These are phyloP conservation scores for Tiliacea citrago DNA, from an alignment of 2,888 invertebrate species.

Conservation along the genomic window DNA sequence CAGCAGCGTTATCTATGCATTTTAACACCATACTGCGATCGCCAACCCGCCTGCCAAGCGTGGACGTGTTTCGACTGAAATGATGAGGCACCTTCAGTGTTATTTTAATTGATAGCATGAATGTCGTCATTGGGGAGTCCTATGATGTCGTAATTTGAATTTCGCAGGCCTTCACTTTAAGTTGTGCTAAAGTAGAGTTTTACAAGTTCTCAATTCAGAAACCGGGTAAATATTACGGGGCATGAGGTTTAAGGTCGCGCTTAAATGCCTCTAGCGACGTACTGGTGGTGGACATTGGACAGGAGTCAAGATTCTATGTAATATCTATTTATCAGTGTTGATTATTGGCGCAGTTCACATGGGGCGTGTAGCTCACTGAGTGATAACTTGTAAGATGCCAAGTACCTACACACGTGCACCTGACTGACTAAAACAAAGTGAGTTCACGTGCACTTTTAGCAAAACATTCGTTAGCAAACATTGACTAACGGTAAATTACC, in stretches of 20 bases:
- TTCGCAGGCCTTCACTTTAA: neutral
- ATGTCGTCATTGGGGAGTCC: neutral
- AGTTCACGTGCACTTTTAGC: conserved; percentile 35
- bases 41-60: too few species aligned
- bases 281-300: conserved; percentile 61
- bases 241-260: conserved; percentile 29
- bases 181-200: neutral
- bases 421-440: neutral
- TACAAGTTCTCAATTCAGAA: neutral
- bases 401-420: conserved; percentile 58
- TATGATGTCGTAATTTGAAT: neutral
- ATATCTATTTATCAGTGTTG: conserved; percentile 48
- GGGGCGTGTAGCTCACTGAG: conserved; percentile 46
- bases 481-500: conserved; percentile 24
- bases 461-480: conserved; percentile 41
- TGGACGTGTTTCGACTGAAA: too few species aligned
- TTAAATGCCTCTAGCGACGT: neutral
- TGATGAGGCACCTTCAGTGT: neutral
- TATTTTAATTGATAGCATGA: neutral
- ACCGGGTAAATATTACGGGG: neutral
- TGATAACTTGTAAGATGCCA: conserved; percentile 45
- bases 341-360: conserved; percentile 45
- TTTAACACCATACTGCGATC: too few species aligned
- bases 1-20: too few species aligned
- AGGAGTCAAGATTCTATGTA: conserved; percentile 68